Evolutionary conservation across 2,797 vertebrate genomes (phyloP).

Genomic region (Bradypus variegatus): DNA sequence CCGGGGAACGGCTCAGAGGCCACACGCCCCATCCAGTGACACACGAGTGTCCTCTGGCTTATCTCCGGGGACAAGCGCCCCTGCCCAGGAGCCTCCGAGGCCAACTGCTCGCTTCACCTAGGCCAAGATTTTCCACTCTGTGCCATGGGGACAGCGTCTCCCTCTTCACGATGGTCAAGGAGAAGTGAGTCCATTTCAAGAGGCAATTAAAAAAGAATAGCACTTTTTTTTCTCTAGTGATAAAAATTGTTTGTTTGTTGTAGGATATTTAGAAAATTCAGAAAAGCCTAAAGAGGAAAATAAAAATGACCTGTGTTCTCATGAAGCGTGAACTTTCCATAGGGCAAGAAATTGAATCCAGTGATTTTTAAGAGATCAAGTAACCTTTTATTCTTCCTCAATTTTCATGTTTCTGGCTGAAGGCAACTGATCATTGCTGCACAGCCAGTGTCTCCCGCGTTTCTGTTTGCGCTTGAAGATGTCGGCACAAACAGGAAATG

Average conservation of each 20-base stretch:
- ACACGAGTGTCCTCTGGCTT: neutral
- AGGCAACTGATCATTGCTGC: neutral
- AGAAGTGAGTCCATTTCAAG: neutral
- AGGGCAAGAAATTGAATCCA: neutral
- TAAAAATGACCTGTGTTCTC: neutral
- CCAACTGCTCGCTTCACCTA: neutral
- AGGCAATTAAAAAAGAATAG: neutral
- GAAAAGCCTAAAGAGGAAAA: neutral
- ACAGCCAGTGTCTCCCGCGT: neutral
- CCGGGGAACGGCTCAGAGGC: neutral
- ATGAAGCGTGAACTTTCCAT: neutral
- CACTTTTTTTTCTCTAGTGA: neutral
- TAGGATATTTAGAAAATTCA: neutral
- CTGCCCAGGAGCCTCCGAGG: neutral
- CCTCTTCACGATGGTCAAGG: neutral
- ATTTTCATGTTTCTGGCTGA: neutral
- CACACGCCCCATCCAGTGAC: neutral
- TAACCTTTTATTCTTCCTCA: neutral
- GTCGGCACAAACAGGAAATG: slow-evolving; percentile 32
- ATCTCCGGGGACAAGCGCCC: neutral
- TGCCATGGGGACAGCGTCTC: neutral
- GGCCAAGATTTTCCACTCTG: neutral
- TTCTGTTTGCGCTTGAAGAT: neutral
- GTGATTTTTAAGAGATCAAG: neutral
- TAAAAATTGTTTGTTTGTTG: neutral